phyloP scores from a whole-genome alignment of 2,797 vertebrate species.

The Pseudochaenichthys georgianus region DNA sequence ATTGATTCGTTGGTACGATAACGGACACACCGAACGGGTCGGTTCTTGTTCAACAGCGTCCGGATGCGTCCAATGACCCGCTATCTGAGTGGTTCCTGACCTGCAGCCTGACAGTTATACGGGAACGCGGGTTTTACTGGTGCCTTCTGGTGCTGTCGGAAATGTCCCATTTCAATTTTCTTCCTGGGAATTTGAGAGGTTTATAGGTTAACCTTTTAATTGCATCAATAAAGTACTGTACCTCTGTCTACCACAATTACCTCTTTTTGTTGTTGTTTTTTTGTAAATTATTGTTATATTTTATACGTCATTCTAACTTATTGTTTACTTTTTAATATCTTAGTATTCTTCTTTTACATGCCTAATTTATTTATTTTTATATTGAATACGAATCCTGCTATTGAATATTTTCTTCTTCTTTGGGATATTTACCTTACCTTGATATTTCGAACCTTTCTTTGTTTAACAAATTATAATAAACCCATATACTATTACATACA shows the following conservation, averaged over 20 bases:
- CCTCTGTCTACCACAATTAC: too few species aligned
- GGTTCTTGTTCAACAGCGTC: not conserved
- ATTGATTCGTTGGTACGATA: not conserved
- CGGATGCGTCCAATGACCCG: conserved; percentile 17
- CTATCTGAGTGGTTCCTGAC: conserved; percentile 10
- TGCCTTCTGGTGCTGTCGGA: conserved; percentile 38
- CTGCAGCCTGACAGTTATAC: conserved; percentile 35
- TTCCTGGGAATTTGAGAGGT: not conserved
- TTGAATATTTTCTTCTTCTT: not conserved
- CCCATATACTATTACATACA: not conserved
- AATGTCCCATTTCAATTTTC: not conserved
- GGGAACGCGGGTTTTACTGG: conserved; percentile 9
- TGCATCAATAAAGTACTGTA: too few species aligned
- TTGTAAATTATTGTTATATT: too few species aligned
- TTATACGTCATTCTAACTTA: not conserved
- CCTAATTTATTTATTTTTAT: too few species aligned
- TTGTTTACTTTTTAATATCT: too few species aligned
- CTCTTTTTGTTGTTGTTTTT: too few species aligned
- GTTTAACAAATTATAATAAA: not conserved
- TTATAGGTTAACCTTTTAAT: not conserved
- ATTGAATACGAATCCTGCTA: too few species aligned
- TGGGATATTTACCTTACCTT: not conserved
- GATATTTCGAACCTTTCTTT: not conserved
- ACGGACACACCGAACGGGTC: not conserved
- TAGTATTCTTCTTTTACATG: too few species aligned